Percentiles rank a stretch among this genome's conserved stretches.
Evolutionary conservation across 1,140 invertebrate species (phyloP).

Genomic region (Cecropterus lyciades): DNA sequence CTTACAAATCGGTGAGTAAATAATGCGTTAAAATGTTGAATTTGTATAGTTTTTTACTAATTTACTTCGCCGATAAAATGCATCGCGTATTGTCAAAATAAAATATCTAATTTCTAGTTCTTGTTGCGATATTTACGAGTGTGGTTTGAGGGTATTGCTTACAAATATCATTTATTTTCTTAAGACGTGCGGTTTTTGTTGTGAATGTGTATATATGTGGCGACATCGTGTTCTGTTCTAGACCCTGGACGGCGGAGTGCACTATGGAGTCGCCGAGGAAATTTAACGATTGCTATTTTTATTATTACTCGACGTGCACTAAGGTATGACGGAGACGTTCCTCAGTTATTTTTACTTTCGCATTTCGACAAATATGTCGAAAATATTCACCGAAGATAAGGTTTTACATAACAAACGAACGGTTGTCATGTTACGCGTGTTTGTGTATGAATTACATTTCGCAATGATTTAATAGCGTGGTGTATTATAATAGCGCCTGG

Average conservation of each 20-base stretch:
- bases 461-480: neutral
- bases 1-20: constrained; percentile 67
- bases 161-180: constrained; percentile 18
- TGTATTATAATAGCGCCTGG: neutral
- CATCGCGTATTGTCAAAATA: constrained; percentile 70
- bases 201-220: constrained; percentile 21
- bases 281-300: constrained; percentile 93
- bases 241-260: constrained; percentile 62
- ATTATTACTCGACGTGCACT: constrained; percentile 92
- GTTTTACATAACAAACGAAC: constrained; percentile 24
- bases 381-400: constrained; percentile 12
- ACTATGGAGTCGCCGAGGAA: constrained; percentile 86
- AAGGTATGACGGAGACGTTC: constrained; percentile 84
- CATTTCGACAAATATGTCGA: neutral
- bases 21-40: constrained; percentile 43
- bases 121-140: constrained; percentile 33
- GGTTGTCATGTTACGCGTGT: constrained; percentile 20
- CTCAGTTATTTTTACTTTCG: neutral
- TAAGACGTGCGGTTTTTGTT: constrained; percentile 18
- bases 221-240: constrained; percentile 45
- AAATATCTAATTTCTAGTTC: constrained; percentile 56
- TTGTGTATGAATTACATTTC: constrained; percentile 5
- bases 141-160: constrained; percentile 9
- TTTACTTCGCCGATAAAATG: constrained; percentile 64
- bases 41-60: constrained; percentile 55